A percentile compares a stretch with the other conserved stretches of the same genome.
Evolutionary conservation across 2,113 vertebrate species (phyloP).

Genomic region (Dasyurus viverrinus): DNA sequence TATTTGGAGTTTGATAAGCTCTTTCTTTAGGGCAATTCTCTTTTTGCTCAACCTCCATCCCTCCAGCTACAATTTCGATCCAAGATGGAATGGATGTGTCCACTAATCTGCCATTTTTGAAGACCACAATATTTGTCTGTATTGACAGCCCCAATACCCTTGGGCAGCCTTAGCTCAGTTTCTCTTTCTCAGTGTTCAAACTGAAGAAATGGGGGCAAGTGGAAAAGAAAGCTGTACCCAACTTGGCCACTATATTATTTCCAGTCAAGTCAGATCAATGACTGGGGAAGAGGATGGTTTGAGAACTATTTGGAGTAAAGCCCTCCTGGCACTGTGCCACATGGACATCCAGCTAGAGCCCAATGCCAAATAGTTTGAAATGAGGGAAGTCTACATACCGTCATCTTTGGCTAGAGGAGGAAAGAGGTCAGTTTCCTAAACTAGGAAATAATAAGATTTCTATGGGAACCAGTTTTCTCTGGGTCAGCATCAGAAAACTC

Average conservation of each 20-base stretch:
- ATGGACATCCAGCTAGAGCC: neutral
- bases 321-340: neutral
- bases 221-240: neutral
- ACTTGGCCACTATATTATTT: neutral
- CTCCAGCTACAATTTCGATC: neutral
- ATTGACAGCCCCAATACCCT: neutral
- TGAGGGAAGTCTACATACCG: neutral
- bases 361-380: neutral
- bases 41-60: neutral
- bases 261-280: neutral
- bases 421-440: neutral
- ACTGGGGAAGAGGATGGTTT: neutral
- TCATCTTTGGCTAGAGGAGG: neutral
- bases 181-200: neutral
- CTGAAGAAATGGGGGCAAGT: neutral
- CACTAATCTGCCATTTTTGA: neutral
- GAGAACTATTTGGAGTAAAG: neutral
- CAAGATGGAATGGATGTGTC: neutral
- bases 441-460: neutral
- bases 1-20: neutral
- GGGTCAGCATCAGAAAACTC: neutral
- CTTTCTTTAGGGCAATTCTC: neutral
- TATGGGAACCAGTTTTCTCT: neutral
- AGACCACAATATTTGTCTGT: neutral
- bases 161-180: neutral